Conservation (phyloP, 2,797 vertebrate genomes). For the Sciurus vulgaris region DNA sequence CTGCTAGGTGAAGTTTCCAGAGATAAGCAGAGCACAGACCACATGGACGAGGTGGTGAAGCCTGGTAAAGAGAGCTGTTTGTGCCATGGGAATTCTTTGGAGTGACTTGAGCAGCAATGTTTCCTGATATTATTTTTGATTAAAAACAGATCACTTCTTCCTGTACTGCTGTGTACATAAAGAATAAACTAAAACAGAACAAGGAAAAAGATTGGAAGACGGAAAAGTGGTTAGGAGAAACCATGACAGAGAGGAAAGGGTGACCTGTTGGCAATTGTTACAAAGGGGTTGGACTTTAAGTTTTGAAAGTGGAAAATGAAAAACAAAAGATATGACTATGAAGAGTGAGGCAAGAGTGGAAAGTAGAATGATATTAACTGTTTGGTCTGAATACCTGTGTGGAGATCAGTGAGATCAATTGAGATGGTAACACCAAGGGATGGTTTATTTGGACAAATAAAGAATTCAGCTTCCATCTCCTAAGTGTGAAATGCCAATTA, state of each 20-base stretch:
- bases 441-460: too few relatives aligned
- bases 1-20: neutral
- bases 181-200: neutral
- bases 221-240: neutral
- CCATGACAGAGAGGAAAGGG: neutral
- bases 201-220: neutral
- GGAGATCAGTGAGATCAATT: neutral
- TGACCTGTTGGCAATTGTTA: neutral
- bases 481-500: neutral
- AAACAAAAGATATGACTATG: too few relatives aligned
- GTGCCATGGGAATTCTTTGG: fast-evolving
- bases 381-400: neutral
- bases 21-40: neutral
- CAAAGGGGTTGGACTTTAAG: neutral
- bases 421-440: too few relatives aligned
- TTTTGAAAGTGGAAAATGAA: neutral
- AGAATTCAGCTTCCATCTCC: neutral
- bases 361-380: neutral
- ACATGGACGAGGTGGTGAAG: neutral
- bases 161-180: fast-evolving
- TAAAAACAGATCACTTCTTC: neutral
- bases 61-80: neutral
- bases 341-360: neutral
- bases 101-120: neutral
- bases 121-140: neutral